A percentile compares a stretch with the other conserved stretches of the same genome.
Evolutionary conservation across 1,140 invertebrate species (phyloP).

Genomic region (Pectinophora gossypiella): DNA sequence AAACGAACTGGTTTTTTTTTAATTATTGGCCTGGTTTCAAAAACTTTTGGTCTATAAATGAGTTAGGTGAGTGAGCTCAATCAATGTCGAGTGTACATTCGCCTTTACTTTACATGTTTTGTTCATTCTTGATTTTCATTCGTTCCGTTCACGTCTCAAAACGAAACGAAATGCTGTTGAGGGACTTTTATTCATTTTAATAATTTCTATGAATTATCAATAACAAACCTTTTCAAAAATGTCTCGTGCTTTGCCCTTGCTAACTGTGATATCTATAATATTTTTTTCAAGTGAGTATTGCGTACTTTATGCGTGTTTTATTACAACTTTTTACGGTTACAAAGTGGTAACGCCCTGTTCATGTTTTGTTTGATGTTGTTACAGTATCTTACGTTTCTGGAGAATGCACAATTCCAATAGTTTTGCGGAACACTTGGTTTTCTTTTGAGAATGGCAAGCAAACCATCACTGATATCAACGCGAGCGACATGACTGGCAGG

Average conservation of each 20-base stretch:
- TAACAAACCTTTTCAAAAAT: background rate
- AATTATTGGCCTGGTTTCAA: too few species aligned
- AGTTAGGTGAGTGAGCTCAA: too few species aligned
- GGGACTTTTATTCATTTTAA: too few species aligned
- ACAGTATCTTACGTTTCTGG: slow-evolving; percentile 42
- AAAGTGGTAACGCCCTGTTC: slow-evolving; percentile 34
- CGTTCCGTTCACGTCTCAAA: too few species aligned
- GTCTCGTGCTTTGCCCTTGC: background rate
- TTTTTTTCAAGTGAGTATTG: slow-evolving; percentile 13
- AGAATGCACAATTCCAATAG: slow-evolving; percentile 82
- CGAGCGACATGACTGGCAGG: slow-evolving; percentile 81
- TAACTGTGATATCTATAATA: slow-evolving; percentile 11
- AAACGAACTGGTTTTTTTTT: too few species aligned
- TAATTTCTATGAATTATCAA: too few species aligned
- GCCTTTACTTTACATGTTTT: too few species aligned
- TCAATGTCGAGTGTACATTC: too few species aligned
- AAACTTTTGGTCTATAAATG: too few species aligned
- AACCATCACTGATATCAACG: slow-evolving; percentile 89
- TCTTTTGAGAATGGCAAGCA: slow-evolving; percentile 92
- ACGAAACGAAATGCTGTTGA: too few species aligned
- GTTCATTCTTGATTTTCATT: too few species aligned
- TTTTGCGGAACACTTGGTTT: slow-evolving; percentile 91
- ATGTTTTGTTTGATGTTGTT: slow-evolving; percentile 36
- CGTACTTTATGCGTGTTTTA: background rate
- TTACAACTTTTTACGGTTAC: slow-evolving; percentile 5